phyloP scores from a whole-genome alignment of 2,113 vertebrate species.

The Apus apus region DNA sequence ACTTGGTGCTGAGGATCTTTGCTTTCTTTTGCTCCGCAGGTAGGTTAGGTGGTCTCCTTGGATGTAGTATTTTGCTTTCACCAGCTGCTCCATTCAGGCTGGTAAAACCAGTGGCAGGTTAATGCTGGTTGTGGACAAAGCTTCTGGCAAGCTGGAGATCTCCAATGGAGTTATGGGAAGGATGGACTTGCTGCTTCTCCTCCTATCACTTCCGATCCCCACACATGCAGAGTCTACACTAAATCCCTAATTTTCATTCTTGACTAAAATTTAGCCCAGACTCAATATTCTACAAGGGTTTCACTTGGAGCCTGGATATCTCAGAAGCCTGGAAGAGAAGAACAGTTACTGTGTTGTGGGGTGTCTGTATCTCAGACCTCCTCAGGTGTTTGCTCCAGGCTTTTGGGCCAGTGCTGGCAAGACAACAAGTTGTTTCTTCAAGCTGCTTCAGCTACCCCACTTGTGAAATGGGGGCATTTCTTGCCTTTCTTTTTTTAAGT shows the following conservation, averaged over 20 bases:
- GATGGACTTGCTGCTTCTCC: background rate
- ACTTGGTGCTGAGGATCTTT: background rate
- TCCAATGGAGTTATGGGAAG: accelerated
- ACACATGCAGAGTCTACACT: background rate
- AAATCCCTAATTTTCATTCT: background rate
- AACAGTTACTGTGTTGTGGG: background rate
- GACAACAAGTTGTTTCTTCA: background rate
- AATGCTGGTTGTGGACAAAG: accelerated
- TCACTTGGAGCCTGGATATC: background rate
- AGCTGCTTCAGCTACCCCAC: background rate
- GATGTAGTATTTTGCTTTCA: background rate
- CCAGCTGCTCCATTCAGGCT: background rate
- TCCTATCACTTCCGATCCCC: background rate
- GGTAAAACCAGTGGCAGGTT: background rate
- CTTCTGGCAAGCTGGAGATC: background rate
- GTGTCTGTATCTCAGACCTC: background rate
- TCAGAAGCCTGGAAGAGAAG: background rate
- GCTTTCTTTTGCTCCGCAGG: background rate
- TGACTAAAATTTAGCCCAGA: background rate
- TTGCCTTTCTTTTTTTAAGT: background rate
- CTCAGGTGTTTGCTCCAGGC: background rate
- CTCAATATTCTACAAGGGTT: background rate
- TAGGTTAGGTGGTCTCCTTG: background rate
- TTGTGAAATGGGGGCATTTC: background rate
- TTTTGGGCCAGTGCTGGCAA: background rate